phyloP scores from a whole-genome alignment of 2,888 invertebrate genomes.

The Spodoptera exigua region DNA sequence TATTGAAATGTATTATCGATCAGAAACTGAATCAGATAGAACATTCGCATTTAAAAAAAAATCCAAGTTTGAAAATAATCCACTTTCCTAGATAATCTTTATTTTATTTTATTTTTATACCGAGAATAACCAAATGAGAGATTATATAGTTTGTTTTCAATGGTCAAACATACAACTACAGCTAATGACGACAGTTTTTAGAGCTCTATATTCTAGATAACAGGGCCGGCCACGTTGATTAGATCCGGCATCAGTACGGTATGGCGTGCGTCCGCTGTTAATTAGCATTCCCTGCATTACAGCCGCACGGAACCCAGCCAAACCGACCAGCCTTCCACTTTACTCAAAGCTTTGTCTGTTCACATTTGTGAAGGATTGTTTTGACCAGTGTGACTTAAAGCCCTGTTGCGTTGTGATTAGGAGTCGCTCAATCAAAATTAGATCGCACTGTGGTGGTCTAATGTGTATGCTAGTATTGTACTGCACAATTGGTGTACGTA shows the following conservation, averaged over 20 bases:
- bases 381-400: constrained; percentile 43
- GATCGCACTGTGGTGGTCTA: constrained; percentile 7
- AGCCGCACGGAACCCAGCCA: constrained; percentile 47
- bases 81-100: too few relatives aligned
- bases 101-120: too few relatives aligned
- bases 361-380: constrained; percentile 48
- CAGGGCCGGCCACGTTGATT: constrained; percentile 50
- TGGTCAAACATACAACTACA: background rate
- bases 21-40: too few relatives aligned
- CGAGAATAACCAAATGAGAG: too few relatives aligned
- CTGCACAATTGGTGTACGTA: background rate
- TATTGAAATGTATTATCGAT: too few relatives aligned
- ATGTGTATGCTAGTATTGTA: background rate
- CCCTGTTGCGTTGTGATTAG: constrained; percentile 40
- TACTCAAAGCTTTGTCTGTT: constrained; percentile 58
- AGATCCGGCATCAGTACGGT: constrained; percentile 47
- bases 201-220: constrained; percentile 36
- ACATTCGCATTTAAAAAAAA: too few relatives aligned
- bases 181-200: constrained; percentile 35
- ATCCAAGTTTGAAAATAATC: too few relatives aligned
- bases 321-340: constrained; percentile 47
- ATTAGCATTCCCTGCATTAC: constrained; percentile 64
- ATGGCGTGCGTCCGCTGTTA: constrained; percentile 57
- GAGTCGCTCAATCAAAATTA: constrained; percentile 34
- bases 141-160: too few relatives aligned